A percentile compares a stretch with the other conserved stretches of the same genome.
These are phyloP conservation scores for Pantherophis alleghaniensis DNA, from an alignment of 2,797 vertebrate species.

Conservation along the genomic window DNA sequence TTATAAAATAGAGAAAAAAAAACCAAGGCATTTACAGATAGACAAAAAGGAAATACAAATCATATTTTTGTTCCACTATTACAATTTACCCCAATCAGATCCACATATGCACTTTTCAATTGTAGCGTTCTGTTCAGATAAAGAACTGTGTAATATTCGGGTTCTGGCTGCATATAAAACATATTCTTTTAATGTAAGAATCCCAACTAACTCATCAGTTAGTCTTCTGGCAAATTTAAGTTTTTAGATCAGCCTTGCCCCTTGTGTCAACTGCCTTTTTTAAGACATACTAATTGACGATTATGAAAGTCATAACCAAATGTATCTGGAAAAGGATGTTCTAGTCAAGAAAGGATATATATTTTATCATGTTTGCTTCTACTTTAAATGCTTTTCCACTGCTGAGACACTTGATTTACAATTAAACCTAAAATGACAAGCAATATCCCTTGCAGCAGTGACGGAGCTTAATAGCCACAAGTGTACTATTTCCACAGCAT, in stretches of 20 bases:
- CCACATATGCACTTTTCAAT: not conserved
- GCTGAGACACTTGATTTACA: constrained; percentile 20
- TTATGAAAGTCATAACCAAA: not conserved
- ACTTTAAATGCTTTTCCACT: not conserved
- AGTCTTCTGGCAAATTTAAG: not conserved
- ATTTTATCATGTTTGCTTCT: not conserved
- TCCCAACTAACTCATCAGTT: not conserved
- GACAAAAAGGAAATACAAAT: not conserved
- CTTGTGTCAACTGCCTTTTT: not conserved
- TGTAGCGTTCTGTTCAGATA: not conserved
- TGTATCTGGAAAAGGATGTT: not conserved
- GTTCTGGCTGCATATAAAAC: not conserved
- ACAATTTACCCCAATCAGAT: not conserved
- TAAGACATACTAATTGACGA: not conserved
- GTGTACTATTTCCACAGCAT: constrained; percentile 20
- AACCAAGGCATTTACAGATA: not conserved
- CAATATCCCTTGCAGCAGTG: not conserved
- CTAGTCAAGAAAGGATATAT: not conserved
- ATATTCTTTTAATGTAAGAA: not conserved
- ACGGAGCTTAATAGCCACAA: constrained; percentile 11
- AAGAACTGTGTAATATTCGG: not conserved
- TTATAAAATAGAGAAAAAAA: not conserved
- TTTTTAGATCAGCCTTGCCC: not conserved
- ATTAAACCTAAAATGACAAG: constrained; percentile 19
- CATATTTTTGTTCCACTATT: not conserved